Base-by-base conservation (phyloP, 2,113 vertebrate genomes). In the Corapipo altera region DNA sequence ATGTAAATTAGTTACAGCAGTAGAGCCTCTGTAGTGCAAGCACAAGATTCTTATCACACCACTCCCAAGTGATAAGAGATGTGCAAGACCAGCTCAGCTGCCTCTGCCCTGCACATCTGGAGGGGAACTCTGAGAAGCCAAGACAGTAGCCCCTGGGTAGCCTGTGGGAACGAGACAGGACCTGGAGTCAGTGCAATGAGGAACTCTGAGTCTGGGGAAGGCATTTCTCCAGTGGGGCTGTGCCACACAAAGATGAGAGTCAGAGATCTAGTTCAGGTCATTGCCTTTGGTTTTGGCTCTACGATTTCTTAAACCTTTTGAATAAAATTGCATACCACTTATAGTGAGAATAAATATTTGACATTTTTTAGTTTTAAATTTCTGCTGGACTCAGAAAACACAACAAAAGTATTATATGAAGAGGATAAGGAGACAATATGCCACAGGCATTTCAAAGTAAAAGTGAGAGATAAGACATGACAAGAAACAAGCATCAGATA, bases 101-200 rank as follows among this genome's bases (percentile, higher is more conserved):
- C 70, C 39, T 87, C 65, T 75, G 57, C 9, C 9, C 35, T 35
- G 30, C 27, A 44, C 22, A 11, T 24, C 48, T 59, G 57, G n/a
- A 65, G 24, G 35, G 24, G 19, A 85, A 8, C 11, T 91, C 65
- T n/a, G 54, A 82, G n/a, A 28, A 85, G 39, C 22, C 0, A 0
- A 61, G 44, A 49, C 39, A 85, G 75, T 26, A 20, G 26, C 16
- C 37, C 15, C 30, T 15, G 32, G 17, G 20, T 37, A 78, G 30
- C 43, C 58, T 23, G 15, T 51, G n/a, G 70, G 65, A 91, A 58
- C 11, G 51, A 79, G 41, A 17, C 32, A 66, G 64, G 11, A 83
- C 13, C 24, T 70, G 58, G 55, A 27, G 24, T 32, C 37, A 9
- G 30, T 11, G 28, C 22, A 5, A 28, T 0, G 0, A 67, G 35